Base-by-base conservation (phyloP, 2,797 vertebrate genomes). In the Cirrhinus molitorella region DNA sequence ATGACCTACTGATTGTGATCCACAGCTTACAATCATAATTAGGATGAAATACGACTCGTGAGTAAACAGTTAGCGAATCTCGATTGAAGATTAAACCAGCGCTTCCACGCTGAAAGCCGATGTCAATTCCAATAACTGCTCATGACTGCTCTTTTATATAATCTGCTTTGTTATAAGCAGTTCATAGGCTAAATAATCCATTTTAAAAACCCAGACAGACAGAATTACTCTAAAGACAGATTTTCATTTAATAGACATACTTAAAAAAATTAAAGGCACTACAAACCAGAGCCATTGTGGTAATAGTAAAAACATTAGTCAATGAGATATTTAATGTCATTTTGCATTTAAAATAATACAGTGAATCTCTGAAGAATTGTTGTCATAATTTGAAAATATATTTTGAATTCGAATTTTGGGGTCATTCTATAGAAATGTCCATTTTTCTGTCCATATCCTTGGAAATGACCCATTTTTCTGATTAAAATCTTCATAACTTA, bases 1-100 rank as follows among this genome's bases (percentile, higher is more conserved):
- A 74, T 45, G 53, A 71, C 79, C 53, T 7, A 59, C 23, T 57
- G 49, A 57, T 59, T 45, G 67, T 28, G 23, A 71, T 14, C 23
- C 59, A 55, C 80, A 74, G 80, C n/a, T 73, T 40, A 37, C 25
- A 51, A 66, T 66, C 23, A 74, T 34, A 61, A 63, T 49, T 13
- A 51, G 21, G 1, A 28, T 61, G 40, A 81, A 72, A 61, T 73
- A 59, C 28, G 9, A 80, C 16, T 25, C 68, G 51, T 3, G 25
- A 47, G 37, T 71, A 47, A 80, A 80, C 17, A 25, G 53, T 59
- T 40, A 47, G 19, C 13, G 8, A 73, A 21, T 25, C 59, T 63
- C 2, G 11, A 82, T 5, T 17, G 53, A 63, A 81, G 68, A 73
- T 65, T 73, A 81, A 63, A 51, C 37, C 10, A 6, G 47, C 16